phyloP scores from a whole-genome alignment of 2,113 vertebrate species.

The Rhabdomys dilectus region DNA sequence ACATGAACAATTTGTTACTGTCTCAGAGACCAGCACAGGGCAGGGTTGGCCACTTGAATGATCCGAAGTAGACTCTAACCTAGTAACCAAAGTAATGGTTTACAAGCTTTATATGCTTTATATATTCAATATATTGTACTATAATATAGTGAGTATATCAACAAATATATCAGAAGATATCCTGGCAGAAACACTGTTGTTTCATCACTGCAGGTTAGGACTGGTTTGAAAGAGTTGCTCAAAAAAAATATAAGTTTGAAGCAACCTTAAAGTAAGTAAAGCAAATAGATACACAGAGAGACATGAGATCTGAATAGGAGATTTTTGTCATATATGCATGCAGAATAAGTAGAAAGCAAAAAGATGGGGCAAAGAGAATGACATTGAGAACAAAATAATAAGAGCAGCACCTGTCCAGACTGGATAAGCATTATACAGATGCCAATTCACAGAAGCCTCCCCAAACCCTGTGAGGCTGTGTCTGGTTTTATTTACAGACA shows the following conservation, averaged over 20 bases:
- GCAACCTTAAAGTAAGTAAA: slow-evolving; percentile 18
- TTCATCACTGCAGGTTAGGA: not conserved
- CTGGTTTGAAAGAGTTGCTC: not conserved
- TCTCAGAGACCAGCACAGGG: not conserved
- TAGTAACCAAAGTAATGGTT: not conserved
- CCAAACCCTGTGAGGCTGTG: not conserved
- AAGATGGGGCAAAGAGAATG: not conserved
- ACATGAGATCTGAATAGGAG: not conserved
- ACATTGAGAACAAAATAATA: not conserved
- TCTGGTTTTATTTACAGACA: not conserved
- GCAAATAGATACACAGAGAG: not conserved
- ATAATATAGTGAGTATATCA: not conserved
- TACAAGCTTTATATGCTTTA: not conserved
- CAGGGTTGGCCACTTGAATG: not conserved
- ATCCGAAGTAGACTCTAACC: not conserved
- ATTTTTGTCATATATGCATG: not conserved
- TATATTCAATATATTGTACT: not conserved
- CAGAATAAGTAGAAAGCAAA: not conserved
- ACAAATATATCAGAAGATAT: not conserved
- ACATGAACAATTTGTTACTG: not conserved
- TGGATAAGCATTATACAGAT: not conserved
- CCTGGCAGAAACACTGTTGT: not conserved
- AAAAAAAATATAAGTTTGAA: not conserved
- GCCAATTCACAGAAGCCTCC: not conserved
- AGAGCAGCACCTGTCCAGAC: not conserved